These are phyloP conservation scores for Lasaia peninsularis DNA, from an alignment of 1,140 invertebrate species.

Conservation along the genomic window DNA sequence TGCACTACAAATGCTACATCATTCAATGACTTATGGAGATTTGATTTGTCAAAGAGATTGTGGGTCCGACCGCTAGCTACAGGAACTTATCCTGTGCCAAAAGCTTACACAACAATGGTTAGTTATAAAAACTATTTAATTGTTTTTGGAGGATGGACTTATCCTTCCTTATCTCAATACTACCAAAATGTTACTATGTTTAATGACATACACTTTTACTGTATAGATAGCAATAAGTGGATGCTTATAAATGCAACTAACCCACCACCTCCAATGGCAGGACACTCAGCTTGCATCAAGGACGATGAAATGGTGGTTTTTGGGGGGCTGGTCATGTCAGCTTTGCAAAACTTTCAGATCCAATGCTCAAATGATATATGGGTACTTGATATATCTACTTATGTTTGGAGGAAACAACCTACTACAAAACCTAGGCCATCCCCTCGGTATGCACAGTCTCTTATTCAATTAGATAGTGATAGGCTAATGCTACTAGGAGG, in stretches of 20 bases:
- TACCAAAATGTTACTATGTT: conserved; percentile 94
- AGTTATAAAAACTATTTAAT: conserved; percentile 90
- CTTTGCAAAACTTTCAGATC: conserved; percentile 73
- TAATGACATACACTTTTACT: conserved; percentile 95
- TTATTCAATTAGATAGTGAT: conserved; percentile 84
- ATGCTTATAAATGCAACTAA: conserved; percentile 82
- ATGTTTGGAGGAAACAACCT: conserved; percentile 87
- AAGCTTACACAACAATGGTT: conserved; percentile 95
- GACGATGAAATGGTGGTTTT: conserved; percentile 94
- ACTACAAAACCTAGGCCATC: conserved; percentile 84
- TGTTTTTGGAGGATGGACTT: conserved; percentile 97
- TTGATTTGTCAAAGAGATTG: conserved; percentile 90
- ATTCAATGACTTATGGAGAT: conserved; percentile 97
- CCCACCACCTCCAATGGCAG: conserved; percentile 88
- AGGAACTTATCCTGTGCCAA: conserved; percentile 96
- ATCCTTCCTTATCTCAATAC: conserved; percentile 93
- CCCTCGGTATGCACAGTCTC: conserved; percentile 93
- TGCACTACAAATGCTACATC: conserved; percentile 96
- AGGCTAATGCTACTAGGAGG: conserved; percentile 86
- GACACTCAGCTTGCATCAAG: conserved; percentile 95
- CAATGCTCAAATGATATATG: conserved; percentile 92
- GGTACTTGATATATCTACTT: conserved; percentile 89
- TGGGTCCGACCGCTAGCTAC: conserved; percentile 90
- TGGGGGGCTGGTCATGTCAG: conserved; percentile 82
- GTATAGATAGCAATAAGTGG: conserved; percentile 91